Base-by-base conservation (phyloP, 2,797 vertebrate species). In the Coregonus sp. region DNA sequence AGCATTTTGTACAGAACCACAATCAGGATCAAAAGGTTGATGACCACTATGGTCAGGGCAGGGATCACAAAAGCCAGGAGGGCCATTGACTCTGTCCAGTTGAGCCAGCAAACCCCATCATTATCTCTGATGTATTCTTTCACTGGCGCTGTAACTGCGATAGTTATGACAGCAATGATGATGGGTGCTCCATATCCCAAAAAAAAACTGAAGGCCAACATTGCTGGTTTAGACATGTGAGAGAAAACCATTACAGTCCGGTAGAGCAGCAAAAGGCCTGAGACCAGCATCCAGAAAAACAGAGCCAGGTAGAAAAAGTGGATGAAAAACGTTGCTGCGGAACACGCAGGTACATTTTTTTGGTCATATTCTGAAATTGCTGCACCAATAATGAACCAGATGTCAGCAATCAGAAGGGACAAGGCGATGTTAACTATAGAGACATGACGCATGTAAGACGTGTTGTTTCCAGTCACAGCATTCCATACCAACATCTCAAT, bases 261-360 rank as follows among this genome's bases (percentile, higher is more conserved):
- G 82, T 97, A 97, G 78, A 97, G 95, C 5, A 98, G 94, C 81
- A 98, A 94, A 67, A 97, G 94, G 12, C 95, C 96, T 54, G 96
- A 94, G 0, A 93, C 94, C 7, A 98, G 90, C 97, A 98, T 97
- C 97, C 97, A 99, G 89, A 98, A 99, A 81, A 98, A 98, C 82
- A 96, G 88, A 0, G 96, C 94, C 1, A 99, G 93, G 84, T 98
- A 99, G 89, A 98, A 98, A 63, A 97, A 93, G 77, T 98, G 97
- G 66, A 94, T 92, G 52, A 98, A 98, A 88, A 97, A 99, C 0
- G 97, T 95, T n/a, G 93, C 90, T 0, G 95, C 79, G n/a, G 82
- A 83, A 56, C 97, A 99, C 16, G 92, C 77, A 0, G 35, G 80
- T 29, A 87, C 0, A 4, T 76, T 75, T 40, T 4, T 16, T 0